Conservation (phyloP, 1,140 invertebrate genomes). For the Conus betulinus region DNA sequence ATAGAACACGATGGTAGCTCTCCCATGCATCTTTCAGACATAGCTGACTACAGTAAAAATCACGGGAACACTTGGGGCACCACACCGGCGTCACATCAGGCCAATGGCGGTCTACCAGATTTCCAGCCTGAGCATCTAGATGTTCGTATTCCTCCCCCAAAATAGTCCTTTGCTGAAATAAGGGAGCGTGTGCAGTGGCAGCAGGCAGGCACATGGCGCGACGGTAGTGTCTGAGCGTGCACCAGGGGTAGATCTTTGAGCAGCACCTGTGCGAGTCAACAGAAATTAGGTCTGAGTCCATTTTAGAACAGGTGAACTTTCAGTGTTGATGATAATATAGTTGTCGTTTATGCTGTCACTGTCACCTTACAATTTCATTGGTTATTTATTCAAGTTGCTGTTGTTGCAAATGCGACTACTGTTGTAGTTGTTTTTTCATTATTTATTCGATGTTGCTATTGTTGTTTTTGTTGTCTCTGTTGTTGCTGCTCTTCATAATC, state of each 20-base stretch:
- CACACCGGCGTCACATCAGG: conserved; percentile 49
- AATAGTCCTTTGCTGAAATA: conserved; percentile 60
- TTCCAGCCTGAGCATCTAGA: conserved; percentile 36
- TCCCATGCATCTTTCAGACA: conserved; percentile 63
- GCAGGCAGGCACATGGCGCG: conserved; percentile 53
- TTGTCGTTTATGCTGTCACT: too few relatives aligned
- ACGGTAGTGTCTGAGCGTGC: conserved; percentile 52
- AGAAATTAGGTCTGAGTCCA: neutral
- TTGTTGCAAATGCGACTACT: too few relatives aligned
- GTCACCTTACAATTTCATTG: too few relatives aligned
- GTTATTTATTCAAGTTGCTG: too few relatives aligned
- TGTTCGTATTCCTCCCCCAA: conserved; percentile 49
- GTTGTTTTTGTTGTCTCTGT: too few relatives aligned
- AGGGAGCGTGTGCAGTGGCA: conserved; percentile 64
- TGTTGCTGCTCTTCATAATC: too few relatives aligned
- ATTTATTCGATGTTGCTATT: too few relatives aligned
- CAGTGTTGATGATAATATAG: too few relatives aligned
- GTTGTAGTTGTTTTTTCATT: too few relatives aligned
- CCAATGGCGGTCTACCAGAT: conserved; percentile 59
- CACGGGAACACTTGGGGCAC: conserved; percentile 59
- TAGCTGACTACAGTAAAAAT: conserved; percentile 64
- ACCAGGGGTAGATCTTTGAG: conserved; percentile 63
- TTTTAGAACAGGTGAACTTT: too few relatives aligned
- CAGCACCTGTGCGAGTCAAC: conserved; percentile 38
- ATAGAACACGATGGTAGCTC: conserved; percentile 63